Evolutionary conservation across 2,797 vertebrate genomes (phyloP).

Genomic region (Oryzias sinensis): DNA sequence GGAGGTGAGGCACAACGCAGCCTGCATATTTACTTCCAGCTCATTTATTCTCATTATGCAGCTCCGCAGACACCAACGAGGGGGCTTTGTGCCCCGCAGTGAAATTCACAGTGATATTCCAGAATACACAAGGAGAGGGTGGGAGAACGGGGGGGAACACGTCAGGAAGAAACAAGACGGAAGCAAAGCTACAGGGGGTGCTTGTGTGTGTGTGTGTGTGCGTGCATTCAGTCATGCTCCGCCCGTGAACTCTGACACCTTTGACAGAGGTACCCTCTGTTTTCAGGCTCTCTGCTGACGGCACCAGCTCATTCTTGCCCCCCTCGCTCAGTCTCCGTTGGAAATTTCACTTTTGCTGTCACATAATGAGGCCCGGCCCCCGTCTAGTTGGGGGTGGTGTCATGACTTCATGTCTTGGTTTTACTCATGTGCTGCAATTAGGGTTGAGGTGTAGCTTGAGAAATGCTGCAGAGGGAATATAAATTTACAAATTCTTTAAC

Average conservation of each 20-base stretch:
- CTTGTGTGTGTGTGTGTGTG: neutral
- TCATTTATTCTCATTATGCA: slow-evolving; percentile 85
- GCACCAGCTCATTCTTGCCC: slow-evolving; percentile 66
- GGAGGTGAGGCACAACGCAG: slow-evolving; percentile 68
- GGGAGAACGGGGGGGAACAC: slow-evolving; percentile 16
- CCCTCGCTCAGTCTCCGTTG: slow-evolving; percentile 51
- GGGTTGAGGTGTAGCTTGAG: slow-evolving; percentile 27
- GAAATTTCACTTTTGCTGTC: slow-evolving; percentile 55
- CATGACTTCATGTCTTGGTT: slow-evolving; percentile 26
- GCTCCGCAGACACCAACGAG: slow-evolving; percentile 72
- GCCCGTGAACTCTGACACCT: slow-evolving; percentile 78
- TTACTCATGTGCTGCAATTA: slow-evolving; percentile 33
- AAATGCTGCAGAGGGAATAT: slow-evolving; percentile 11
- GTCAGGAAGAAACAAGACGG: slow-evolving; percentile 59
- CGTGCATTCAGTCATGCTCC: slow-evolving; percentile 66
- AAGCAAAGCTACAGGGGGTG: slow-evolving; percentile 53
- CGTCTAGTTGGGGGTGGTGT: slow-evolving; percentile 39
- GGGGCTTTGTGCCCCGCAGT: slow-evolving; percentile 73
- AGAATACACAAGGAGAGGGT: slow-evolving; percentile 45
- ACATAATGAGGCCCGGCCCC: slow-evolving; percentile 61
- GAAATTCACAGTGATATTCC: slow-evolving; percentile 72
- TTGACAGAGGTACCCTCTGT: slow-evolving; percentile 77
- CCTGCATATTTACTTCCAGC: slow-evolving; percentile 82
- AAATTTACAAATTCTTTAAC: neutral
- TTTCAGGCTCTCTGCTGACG: slow-evolving; percentile 56